Conservation (phyloP, 2,113 vertebrate genomes). For the Oxyura jamaicensis region DNA sequence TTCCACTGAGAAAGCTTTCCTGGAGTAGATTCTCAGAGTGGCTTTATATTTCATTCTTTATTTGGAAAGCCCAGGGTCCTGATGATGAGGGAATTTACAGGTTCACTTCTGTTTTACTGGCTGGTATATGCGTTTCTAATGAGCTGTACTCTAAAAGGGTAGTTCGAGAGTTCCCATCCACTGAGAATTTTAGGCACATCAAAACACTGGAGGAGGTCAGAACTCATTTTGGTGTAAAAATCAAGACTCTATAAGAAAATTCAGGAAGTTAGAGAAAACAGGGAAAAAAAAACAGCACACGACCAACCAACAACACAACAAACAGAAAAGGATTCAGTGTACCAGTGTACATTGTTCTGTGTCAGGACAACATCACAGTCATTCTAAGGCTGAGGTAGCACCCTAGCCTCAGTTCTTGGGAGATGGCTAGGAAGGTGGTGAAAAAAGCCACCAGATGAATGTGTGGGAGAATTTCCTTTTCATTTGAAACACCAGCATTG, state of each 20-base stretch:
- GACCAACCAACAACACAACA: neutral
- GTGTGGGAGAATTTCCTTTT: neutral
- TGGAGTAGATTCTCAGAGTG: neutral
- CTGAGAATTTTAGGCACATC: neutral
- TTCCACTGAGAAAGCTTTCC: neutral
- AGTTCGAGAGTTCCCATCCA: neutral
- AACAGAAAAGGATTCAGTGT: neutral
- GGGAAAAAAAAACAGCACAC: fast-evolving
- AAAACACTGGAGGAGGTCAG: neutral
- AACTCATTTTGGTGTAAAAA: neutral
- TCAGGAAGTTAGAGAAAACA: neutral
- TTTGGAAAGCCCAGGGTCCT: neutral
- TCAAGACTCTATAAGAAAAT: neutral
- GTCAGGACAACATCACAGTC: neutral
- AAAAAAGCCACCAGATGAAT: neutral
- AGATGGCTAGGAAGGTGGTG: neutral
- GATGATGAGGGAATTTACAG: neutral
- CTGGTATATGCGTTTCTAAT: neutral
- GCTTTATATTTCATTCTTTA: neutral
- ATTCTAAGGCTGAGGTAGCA: neutral
- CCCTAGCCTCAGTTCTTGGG: neutral
- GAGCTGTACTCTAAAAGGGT: neutral
- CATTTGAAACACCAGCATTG: neutral
- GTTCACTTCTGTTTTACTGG: neutral
- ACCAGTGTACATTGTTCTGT: neutral